A percentile compares a stretch with the other conserved stretches of the same genome.
Conservation (phyloP, 2,888 invertebrate species). For the Sepioteuthis lessoniana region DNA sequence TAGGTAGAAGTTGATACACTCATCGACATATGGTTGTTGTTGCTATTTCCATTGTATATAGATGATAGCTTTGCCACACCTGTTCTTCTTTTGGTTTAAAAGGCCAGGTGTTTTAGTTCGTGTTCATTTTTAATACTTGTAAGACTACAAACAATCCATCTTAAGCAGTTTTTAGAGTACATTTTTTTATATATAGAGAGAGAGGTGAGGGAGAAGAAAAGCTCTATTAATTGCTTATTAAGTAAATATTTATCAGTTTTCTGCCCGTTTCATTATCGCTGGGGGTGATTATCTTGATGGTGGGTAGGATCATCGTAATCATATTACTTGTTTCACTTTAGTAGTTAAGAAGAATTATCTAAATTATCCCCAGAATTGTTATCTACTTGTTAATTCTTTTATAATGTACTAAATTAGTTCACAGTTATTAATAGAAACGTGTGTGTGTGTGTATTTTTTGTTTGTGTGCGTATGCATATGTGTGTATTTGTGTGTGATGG, state of each 20-base stretch:
- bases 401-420: background rate
- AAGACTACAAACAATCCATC: conserved; percentile 1
- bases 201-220: background rate
- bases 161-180: background rate
- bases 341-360: background rate
- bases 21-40: background rate
- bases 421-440: background rate
- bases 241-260: background rate
- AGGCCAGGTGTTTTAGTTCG: background rate
- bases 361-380: background rate
- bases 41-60: background rate
- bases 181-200: background rate
- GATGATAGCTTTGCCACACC: background rate
- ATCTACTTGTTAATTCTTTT: background rate
- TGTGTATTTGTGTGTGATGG: no score
- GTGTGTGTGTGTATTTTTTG: no score
- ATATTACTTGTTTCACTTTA: background rate
- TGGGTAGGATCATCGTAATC: background rate
- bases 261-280: background rate
- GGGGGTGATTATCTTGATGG: background rate
- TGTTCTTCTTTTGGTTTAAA: background rate
- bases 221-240: background rate
- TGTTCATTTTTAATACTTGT: background rate
- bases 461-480: no score
- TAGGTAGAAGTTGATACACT: background rate